Percentiles rank a stretch among this genome's conserved stretches.
These are phyloP conservation scores for Alentia gelatinosa DNA, from an alignment of 2,888 invertebrate species.

Conservation along the genomic window DNA sequence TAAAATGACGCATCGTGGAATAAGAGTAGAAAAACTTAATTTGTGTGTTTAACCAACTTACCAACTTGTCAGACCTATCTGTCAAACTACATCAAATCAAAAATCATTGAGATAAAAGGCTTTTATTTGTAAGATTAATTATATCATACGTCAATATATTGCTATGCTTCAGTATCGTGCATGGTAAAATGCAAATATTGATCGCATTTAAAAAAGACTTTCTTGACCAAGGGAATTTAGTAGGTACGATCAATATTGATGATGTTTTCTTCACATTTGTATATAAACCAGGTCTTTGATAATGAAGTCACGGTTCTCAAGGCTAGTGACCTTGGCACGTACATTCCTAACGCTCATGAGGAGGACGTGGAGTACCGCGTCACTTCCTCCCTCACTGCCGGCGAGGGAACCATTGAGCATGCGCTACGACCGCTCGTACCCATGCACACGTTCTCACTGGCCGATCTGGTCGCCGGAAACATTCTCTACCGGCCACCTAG, in stretches of 20 bases:
- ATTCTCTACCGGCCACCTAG: slow-evolving; percentile 76
- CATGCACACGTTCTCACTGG: slow-evolving; percentile 73
- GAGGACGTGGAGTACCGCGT: slow-evolving; percentile 70
- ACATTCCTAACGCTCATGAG: slow-evolving; percentile 63
- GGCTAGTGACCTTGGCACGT: slow-evolving; percentile 15
- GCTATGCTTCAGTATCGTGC: too few species aligned
- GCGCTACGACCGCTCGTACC: slow-evolving; percentile 70
- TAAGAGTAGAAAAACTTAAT: background rate
- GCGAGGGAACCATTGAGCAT: slow-evolving; percentile 74
- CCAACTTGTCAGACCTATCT: too few species aligned
- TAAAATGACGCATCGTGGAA: background rate
- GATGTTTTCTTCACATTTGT: background rate
- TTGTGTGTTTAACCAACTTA: too few species aligned
- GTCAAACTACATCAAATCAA: too few species aligned
- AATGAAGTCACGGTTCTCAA: background rate
- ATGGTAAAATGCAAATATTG: too few species aligned
- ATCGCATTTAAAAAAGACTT: too few species aligned
- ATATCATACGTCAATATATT: too few species aligned
- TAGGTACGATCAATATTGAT: too few species aligned
- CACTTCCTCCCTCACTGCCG: slow-evolving; percentile 67
- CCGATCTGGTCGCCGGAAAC: slow-evolving; percentile 75
- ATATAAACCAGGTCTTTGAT: background rate
- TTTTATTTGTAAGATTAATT: too few species aligned
- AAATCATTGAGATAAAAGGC: too few species aligned
- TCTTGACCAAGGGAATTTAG: too few species aligned